phyloP scores from a whole-genome alignment of 2,797 vertebrate species.

The Onychomys arenicola region DNA sequence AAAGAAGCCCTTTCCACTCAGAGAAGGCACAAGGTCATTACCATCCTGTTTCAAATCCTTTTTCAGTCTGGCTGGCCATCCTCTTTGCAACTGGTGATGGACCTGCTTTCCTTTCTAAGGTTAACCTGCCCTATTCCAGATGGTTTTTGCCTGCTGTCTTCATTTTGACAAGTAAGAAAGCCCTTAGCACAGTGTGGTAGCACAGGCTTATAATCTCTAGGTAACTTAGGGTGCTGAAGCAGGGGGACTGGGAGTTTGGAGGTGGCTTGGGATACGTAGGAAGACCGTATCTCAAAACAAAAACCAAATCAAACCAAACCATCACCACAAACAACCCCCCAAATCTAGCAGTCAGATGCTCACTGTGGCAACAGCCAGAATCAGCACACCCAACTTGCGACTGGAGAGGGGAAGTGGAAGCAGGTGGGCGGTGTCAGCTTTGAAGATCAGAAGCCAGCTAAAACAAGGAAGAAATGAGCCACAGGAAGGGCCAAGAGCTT shows the following conservation, averaged over 20 bases:
- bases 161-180: background rate
- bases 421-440: background rate
- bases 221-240: background rate
- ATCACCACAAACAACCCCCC: background rate
- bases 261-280: background rate
- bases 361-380: background rate
- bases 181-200: background rate
- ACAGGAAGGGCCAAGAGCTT: background rate
- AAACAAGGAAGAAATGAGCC: background rate
- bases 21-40: background rate
- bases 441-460: background rate
- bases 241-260: background rate
- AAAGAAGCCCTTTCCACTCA: background rate
- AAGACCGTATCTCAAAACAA: background rate
- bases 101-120: background rate
- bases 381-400: background rate
- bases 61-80: background rate
- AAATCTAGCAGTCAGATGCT: background rate
- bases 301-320: background rate
- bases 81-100: background rate
- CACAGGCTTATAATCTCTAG: background rate
- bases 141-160: background rate
- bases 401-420: background rate
- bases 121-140: background rate
- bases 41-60: background rate